Conservation (phyloP, 2,113 vertebrate species). For the Elephantulus edwardii region DNA sequence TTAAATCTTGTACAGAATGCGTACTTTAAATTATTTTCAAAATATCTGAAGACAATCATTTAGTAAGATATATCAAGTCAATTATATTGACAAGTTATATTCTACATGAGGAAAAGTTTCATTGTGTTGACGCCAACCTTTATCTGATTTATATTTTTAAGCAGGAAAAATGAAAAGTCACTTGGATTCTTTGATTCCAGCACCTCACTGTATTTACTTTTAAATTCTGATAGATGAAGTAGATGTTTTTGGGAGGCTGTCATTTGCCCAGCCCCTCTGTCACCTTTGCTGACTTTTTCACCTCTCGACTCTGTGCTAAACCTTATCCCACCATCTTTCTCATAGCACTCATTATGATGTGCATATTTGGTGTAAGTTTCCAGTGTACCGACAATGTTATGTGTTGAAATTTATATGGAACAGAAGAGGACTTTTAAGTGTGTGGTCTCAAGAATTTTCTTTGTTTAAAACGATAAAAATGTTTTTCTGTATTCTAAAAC, state of each 20-base stretch:
- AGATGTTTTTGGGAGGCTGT: not conserved
- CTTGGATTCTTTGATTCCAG: not conserved
- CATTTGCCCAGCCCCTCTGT: not conserved
- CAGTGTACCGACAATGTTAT: not conserved
- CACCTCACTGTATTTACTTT: not conserved
- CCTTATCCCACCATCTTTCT: not conserved
- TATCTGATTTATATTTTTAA: slow-evolving; percentile 16
- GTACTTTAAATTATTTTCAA: slow-evolving; percentile 58
- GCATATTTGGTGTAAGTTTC: not conserved
- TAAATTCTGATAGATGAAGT: not conserved
- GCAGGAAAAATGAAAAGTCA: slow-evolving; percentile 11
- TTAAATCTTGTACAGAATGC: slow-evolving; percentile 59
- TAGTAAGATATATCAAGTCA: slow-evolving; percentile 38
- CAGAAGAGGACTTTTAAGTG: not conserved
- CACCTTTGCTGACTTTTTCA: not conserved
- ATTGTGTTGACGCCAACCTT: not conserved
- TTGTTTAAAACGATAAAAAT: slow-evolving; percentile 49
- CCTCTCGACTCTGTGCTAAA: not conserved
- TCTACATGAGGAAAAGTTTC: slow-evolving; percentile 50
- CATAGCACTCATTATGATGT: no score
- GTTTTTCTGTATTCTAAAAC: slow-evolving; percentile 51
- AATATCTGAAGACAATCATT: slow-evolving; percentile 52
- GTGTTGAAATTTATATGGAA: not conserved
- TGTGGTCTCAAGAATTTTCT: slow-evolving; percentile 39
- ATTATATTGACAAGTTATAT: slow-evolving; percentile 58